Conservation (phyloP, 2,888 invertebrate species). For the Trachelus tabidus region DNA sequence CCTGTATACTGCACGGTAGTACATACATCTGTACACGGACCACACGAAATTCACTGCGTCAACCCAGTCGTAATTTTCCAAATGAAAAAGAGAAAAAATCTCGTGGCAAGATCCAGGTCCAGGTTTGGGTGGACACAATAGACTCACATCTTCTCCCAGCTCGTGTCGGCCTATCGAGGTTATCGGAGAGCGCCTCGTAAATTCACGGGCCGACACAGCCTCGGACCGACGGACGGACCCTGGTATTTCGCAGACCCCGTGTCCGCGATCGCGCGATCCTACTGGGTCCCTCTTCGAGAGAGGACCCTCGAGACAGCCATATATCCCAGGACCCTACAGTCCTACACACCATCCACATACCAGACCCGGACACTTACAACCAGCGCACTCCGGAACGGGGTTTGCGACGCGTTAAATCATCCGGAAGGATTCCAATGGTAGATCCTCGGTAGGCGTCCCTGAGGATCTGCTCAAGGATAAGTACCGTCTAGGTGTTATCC, state of each 20-base stretch:
- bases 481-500: neutral
- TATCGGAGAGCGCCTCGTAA: conserved; percentile 46
- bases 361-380: conserved; percentile 56
- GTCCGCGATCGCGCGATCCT: conserved; percentile 22
- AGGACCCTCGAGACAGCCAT: conserved; percentile 45
- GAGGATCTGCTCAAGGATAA: neutral
- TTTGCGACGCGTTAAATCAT: conserved; percentile 42
- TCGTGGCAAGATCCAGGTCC: neutral
- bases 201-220: conserved; percentile 41
- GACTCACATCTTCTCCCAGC: neutral
- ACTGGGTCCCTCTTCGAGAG: conserved; percentile 16
- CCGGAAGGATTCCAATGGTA: conserved; percentile 5
- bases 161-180: conserved; percentile 46
- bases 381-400: conserved; percentile 25
- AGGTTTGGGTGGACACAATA: neutral
- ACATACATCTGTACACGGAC: neutral
- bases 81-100: neutral
- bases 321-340: conserved; percentile 46
- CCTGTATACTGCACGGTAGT: neutral
- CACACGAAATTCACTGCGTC: neutral
- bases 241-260: conserved; percentile 38
- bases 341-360: conserved; percentile 50
- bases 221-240: conserved; percentile 23
- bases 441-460: neutral
- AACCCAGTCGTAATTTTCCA: neutral